Base-by-base conservation (phyloP, 1,140 invertebrate genomes). In the Lasioglossum baleicum region DNA sequence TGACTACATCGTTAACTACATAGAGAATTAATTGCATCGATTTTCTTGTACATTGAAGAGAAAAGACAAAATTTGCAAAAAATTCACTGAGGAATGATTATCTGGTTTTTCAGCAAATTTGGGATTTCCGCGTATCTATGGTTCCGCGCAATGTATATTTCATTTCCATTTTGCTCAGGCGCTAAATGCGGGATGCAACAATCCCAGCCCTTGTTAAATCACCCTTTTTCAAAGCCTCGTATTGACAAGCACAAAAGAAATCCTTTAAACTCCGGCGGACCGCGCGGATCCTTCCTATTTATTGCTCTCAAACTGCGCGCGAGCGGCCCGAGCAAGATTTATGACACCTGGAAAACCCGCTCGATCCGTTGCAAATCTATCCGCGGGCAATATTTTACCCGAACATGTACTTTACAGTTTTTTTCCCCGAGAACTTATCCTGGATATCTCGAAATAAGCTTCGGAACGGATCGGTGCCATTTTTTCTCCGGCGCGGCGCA, bases 361-460 rank as follows among this genome's bases (percentile, higher is more conserved):
- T 82, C 80, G 84, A 85, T 79, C 72, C 73, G 84, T 82, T 75
- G 84, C 83, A 82, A 85, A 86, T 86, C 80, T 81, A 86, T 85
- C 74, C 80, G 60, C 82, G 20, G 80, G 67, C 75, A 60, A 85
- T 84, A 84, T 82, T 85, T 85, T 81, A 85, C 72, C 75, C 56
- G 31, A 53, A 35, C 67, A 69, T 77, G 79, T 81, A 81, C 83
- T 81, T 85, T 84, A 85, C 83, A 84, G 64, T 76, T 82, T 71
- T 69, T 80, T 77, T 17, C 44, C 44, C 10, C 70, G 58, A 56
- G 66, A 85, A 84, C 75, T 85, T 85, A 79, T 82, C 74, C 67
- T 31, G 75, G 82, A 84, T 81, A 76, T 84, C 75, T 65, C 60
- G 83, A 63, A 81, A 85, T 85, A 85, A 85, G 84, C 80, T 80